Base-by-base conservation (phyloP, 1,140 invertebrate genomes). In the Drosophila subobscura region DNA sequence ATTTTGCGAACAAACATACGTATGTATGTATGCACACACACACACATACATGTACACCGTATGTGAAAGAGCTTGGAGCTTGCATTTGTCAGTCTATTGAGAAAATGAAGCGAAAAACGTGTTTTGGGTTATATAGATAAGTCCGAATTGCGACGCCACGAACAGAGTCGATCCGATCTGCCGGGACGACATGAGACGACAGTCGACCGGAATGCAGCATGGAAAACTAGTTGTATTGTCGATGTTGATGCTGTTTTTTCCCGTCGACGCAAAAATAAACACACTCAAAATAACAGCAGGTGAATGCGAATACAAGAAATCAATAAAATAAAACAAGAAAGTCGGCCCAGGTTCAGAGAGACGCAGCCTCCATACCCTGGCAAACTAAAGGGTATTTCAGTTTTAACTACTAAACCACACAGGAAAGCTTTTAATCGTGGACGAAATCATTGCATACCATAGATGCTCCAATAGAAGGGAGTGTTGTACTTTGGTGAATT, bases 291-390 rank as follows among this genome's bases (percentile, higher is more conserved):
- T 77, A 86, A 74, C 81, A 85, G 80, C 81, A 85, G 81, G 81
- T 85, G 80, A 85, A 85, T 86, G 73, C 80, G 80, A 85, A 79
- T 86, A 64, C 60, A 86, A 80, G 77, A 77, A 80, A 85, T 81
- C 66, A 85, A 72, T 72, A 72, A 73, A 73, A 56, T 72, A 55
- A 72, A 73, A 73, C 58, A 50, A 55, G 68, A 73, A 73, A 64
- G 29, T 14, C 37, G 6, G 23, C 67, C 49, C 52, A 46, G 55
- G 20, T 29, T 46, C 37, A n/a, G 27, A 6, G n/a, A 44, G 22
- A 29, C 42, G 45, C 20, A 44, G 51, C 2, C 14, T 10, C 27
- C 29, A 23, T 23, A 42, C 63, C 49, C 65, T 56, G 44, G 47
- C 29, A 46, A 56, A 40, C 27, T 29, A 33, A 14, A n/a, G 12